Evolutionary conservation across 2,113 vertebrate species (phyloP).

Genomic region (Acrocephalus kingi): DNA sequence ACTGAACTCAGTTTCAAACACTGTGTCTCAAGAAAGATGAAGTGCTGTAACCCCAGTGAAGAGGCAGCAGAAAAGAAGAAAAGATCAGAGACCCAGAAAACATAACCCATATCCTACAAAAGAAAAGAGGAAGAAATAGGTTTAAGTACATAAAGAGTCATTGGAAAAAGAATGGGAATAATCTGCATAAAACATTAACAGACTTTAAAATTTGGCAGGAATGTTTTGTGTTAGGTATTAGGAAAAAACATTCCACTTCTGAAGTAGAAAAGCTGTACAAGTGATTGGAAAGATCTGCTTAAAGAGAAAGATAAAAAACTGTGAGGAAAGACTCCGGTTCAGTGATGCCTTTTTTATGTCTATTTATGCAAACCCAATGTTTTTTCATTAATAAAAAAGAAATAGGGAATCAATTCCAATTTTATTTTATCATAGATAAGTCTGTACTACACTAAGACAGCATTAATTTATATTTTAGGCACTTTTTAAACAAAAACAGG

Average conservation of each 20-base stretch:
- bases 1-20: neutral
- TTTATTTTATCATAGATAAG: neutral
- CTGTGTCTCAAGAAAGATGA: neutral
- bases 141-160: neutral
- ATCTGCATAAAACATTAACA: neutral
- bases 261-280: neutral
- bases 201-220: neutral
- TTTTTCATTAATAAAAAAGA: neutral
- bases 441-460: neutral
- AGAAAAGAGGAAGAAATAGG: neutral
- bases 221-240: neutral
- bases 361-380: neutral
- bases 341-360: neutral
- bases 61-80: neutral
- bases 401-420: neutral
- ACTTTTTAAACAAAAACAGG: neutral
- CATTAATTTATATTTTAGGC: neutral
- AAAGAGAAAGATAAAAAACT: neutral
- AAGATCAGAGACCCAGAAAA: neutral
- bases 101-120: neutral
- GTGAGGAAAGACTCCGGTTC: neutral
- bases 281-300: neutral
- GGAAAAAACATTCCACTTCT: neutral
- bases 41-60: neutral
- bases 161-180: neutral